Evolutionary conservation across 2,888 invertebrate genomes (phyloP).

Genomic region (Eristalis arbustorum): DNA sequence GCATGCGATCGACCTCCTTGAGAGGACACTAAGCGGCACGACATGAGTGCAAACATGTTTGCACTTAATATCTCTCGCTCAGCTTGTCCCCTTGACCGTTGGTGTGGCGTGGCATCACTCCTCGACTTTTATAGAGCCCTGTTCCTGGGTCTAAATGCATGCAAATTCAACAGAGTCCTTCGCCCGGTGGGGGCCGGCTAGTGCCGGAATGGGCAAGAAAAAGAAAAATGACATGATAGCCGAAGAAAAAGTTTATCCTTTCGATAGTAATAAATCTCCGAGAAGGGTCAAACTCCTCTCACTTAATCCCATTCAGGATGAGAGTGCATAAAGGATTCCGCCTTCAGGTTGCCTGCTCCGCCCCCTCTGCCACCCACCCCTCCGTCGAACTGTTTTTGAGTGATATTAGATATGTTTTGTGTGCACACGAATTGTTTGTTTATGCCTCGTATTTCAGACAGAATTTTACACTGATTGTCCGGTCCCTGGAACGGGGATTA

Average conservation of each 20-base stretch:
- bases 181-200: not conserved
- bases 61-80: slow-evolving; percentile 52
- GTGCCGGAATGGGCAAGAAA: not conserved
- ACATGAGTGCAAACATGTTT: slow-evolving; percentile 62
- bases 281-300: slow-evolving; percentile 60
- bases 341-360: not conserved
- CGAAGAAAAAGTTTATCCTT: slow-evolving; percentile 55
- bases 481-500: not conserved
- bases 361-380: not conserved
- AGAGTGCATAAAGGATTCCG: slow-evolving; percentile 51
- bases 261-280: slow-evolving; percentile 60
- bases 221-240: slow-evolving; percentile 29
- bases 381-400: slow-evolving; percentile 36
- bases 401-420: slow-evolving; percentile 44
- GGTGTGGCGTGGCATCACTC: not conserved
- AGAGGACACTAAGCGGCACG: slow-evolving; percentile 49
- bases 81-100: slow-evolving; percentile 10
- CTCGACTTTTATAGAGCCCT: slow-evolving; percentile 41
- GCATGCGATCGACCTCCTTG: not conserved
- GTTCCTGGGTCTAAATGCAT: slow-evolving; percentile 35
- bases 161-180: slow-evolving; percentile 30
- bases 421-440: slow-evolving; percentile 33
- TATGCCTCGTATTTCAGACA: slow-evolving; percentile 28
- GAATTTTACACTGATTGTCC: slow-evolving; percentile 8
- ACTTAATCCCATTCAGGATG: slow-evolving; percentile 61